phyloP scores from a whole-genome alignment of 2,888 invertebrate genomes.

The Oscheius sp. region DNA sequence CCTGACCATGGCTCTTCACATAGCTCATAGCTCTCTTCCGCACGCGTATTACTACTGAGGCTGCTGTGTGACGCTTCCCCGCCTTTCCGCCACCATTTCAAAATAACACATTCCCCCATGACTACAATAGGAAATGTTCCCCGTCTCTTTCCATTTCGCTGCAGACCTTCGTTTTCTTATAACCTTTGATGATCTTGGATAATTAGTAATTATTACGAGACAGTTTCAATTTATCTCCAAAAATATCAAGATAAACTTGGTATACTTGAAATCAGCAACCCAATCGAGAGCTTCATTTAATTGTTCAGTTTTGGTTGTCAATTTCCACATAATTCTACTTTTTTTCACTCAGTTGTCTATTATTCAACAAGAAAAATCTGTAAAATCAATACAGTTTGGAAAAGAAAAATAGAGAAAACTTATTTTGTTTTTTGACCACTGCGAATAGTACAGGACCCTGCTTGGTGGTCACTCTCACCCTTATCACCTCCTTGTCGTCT shows the following conservation, averaged over 20 bases:
- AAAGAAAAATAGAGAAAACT: no score
- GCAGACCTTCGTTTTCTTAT: not conserved
- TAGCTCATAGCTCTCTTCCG: slow-evolving; percentile 18
- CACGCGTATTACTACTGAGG: slow-evolving; percentile 21
- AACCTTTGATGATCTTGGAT: not conserved
- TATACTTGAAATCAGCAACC: not conserved
- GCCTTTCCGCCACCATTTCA: slow-evolving; percentile 10
- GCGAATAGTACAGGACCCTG: slow-evolving; percentile 5
- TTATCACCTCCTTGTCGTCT: no score
- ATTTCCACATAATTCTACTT: not conserved
- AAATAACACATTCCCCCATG: slow-evolving; percentile 7
- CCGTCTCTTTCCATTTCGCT: not conserved
- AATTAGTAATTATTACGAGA: no score
- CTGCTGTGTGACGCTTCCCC: slow-evolving; percentile 9
- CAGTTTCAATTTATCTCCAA: no score
- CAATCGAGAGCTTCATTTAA: not conserved
- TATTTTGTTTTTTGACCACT: not conserved
- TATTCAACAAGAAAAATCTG: not conserved
- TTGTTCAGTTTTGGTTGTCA: not conserved
- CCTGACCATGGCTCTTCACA: slow-evolving; percentile 29
- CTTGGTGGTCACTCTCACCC: slow-evolving; percentile 6
- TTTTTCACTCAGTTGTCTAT: not conserved
- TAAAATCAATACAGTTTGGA: not conserved
- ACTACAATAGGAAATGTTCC: slow-evolving; percentile 8
- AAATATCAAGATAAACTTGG: no score